These are phyloP conservation scores for Hedychridium roseum DNA, from an alignment of 2,888 invertebrate genomes.

Conservation along the genomic window DNA sequence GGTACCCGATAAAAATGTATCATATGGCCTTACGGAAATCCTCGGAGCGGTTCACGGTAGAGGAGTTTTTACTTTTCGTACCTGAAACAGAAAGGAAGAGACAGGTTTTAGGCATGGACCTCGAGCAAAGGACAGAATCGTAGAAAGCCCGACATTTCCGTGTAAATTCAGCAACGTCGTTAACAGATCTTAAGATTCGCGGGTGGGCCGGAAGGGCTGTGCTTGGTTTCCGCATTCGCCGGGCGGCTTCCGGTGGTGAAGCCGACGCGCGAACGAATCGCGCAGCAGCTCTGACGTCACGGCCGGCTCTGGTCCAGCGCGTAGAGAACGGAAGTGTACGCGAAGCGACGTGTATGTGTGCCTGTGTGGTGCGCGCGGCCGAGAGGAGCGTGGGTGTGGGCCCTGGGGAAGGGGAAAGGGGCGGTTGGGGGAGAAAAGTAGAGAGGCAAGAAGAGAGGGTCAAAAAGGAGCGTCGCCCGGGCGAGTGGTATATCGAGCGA, in stretches of 20 bases:
- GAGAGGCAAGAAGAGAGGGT: constrained; percentile 14
- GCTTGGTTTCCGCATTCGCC: constrained; percentile 31
- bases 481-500: constrained; percentile 57
- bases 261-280: constrained; percentile 25
- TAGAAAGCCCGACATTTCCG: too few species aligned
- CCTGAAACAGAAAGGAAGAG: constrained; percentile 26
- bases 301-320: constrained; percentile 21
- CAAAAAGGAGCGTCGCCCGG: constrained; percentile 52
- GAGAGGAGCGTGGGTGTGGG: too few species aligned
- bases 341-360: too few species aligned
- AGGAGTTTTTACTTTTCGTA: too few species aligned
- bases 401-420: constrained; percentile 4
- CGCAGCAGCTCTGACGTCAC: constrained; percentile 44
- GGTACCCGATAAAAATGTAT: constrained; percentile 23
- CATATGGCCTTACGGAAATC: not conserved
- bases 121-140: too few species aligned
- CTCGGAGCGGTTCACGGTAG: not conserved
- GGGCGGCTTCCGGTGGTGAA: constrained; percentile 28
- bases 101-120: not conserved
- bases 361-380: too few species aligned
- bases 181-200: constrained; percentile 9
- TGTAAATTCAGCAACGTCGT: constrained; percentile 1
- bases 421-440: constrained; percentile 5
- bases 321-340: constrained; percentile 27
- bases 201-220: constrained; percentile 26